Conservation (phyloP, 1,140 invertebrate species). For the Chironomus striatipennis region DNA sequence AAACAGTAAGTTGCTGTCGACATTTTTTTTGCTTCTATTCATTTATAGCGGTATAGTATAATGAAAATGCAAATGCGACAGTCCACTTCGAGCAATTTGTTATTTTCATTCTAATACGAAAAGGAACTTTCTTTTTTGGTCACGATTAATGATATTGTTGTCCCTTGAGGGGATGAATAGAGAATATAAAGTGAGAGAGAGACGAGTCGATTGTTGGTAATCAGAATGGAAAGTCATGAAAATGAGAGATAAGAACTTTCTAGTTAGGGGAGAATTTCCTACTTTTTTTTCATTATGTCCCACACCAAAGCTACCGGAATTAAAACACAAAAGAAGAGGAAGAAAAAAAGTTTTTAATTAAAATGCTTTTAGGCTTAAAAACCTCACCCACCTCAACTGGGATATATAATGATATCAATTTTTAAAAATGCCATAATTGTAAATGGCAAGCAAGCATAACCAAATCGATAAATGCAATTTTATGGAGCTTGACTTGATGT, state of each 20-base stretch:
- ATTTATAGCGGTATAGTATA: no score
- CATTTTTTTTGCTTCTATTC: not conserved
- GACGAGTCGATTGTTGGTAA: not conserved
- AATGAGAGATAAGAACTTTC: slow-evolving; percentile 7
- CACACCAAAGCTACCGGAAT: no score
- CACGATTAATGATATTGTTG: not conserved
- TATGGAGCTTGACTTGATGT: not conserved
- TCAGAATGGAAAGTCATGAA: not conserved
- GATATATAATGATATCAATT: not conserved
- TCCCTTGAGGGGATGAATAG: not conserved
- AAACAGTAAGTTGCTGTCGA: not conserved
- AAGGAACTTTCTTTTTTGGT: not conserved
- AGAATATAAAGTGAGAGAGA: not conserved
- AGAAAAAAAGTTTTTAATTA: slow-evolving; percentile 20
- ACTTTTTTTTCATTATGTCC: not conserved
- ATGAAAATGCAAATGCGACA: not conserved
- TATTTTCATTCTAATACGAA: not conserved
- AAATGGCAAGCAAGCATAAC: no score
- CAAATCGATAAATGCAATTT: not conserved
- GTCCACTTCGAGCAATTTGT: slow-evolving; percentile 2
- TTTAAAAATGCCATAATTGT: not conserved
- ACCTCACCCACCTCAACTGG: not conserved
- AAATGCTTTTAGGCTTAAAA: not conserved
- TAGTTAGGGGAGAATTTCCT: not conserved
- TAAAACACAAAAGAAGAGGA: not conserved